Evolutionary conservation across 2,888 invertebrate species (phyloP).

Genomic region (Philonicus albiceps): DNA sequence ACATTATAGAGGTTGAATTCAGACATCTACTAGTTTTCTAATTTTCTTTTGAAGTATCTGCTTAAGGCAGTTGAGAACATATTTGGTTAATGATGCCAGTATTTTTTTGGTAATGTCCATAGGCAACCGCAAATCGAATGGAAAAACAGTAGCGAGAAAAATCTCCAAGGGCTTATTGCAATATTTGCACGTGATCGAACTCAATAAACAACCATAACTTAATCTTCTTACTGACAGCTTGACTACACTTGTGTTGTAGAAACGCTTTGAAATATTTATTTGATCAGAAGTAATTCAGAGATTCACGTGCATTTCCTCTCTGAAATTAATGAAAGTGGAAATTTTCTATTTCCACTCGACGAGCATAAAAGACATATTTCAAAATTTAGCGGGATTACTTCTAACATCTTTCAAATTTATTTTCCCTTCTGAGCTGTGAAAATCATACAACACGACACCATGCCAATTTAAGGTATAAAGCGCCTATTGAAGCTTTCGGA

Average conservation of each 20-base stretch:
- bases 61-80: no score
- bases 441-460: background rate
- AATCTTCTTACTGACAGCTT: background rate
- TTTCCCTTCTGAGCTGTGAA: background rate
- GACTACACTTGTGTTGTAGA: background rate
- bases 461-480: background rate
- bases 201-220: background rate
- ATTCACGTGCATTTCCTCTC: background rate
- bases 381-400: background rate
- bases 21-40: no score
- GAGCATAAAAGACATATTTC: background rate
- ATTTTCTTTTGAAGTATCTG: no score
- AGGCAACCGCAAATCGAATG: no score
- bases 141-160: no score
- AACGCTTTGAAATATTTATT: background rate
- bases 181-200: background rate
- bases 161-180: no score
- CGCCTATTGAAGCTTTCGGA: background rate
- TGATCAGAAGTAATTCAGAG: background rate
- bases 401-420: background rate
- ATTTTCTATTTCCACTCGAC: background rate
- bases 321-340: background rate
- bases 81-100: no score
- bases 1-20: no score
- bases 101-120: no score